These are phyloP conservation scores for Chionodraco myersi DNA, from an alignment of 2,113 vertebrate genomes.

Conservation along the genomic window DNA sequence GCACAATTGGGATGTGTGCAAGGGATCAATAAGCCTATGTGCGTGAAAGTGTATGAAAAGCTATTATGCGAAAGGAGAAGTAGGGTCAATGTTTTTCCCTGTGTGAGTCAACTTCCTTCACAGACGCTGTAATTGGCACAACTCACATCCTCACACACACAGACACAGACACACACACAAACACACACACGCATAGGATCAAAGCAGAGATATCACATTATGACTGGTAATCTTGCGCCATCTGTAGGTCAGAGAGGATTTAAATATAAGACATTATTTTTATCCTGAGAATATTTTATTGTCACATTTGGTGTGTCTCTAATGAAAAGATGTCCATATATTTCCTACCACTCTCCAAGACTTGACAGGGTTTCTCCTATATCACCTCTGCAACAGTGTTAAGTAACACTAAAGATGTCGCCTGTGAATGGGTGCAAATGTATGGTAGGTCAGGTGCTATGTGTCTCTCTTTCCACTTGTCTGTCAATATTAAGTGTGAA, in stretches of 20 bases:
- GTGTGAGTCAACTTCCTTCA: constrained; percentile 40
- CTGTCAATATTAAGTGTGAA: constrained; percentile 26
- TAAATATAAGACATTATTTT: not conserved
- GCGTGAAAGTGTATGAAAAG: not conserved
- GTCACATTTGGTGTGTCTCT: not conserved
- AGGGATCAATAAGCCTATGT: constrained; percentile 2
- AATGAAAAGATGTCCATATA: not conserved
- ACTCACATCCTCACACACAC: not conserved
- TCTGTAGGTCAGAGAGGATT: constrained; percentile 59
- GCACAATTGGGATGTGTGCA: constrained; percentile 5
- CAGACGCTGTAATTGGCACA: constrained; percentile 36
- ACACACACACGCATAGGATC: not conserved
- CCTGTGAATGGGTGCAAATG: constrained; percentile 5
- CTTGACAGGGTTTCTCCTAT: not conserved
- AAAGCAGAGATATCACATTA: not conserved
- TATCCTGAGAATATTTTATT: not conserved
- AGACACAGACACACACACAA: not conserved
- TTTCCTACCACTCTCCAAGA: not conserved
- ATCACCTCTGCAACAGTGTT: not conserved
- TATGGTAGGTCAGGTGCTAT: not conserved
- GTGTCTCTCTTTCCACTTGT: constrained; percentile 38
- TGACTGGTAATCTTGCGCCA: constrained; percentile 71
- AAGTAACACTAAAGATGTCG: not conserved
- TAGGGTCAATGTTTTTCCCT: constrained; percentile 19
- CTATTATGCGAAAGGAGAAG: constrained; percentile 5